Percentiles rank a stretch among this genome's conserved stretches.
These are phyloP conservation scores for Meleagris gallopavo DNA, from an alignment of 2,113 vertebrate genomes.

Conservation along the genomic window DNA sequence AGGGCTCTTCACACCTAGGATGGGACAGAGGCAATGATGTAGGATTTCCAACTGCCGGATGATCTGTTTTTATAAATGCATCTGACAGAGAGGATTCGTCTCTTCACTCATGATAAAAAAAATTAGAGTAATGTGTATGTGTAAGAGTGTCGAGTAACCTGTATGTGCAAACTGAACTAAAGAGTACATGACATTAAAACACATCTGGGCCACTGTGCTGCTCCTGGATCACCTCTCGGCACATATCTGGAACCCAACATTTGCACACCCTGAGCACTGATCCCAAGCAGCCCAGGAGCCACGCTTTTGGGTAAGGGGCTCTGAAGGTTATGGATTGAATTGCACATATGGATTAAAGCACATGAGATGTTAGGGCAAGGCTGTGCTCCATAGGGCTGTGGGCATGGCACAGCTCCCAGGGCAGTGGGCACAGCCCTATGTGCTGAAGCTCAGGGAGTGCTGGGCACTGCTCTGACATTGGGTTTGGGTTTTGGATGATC, in stretches of 20 bases:
- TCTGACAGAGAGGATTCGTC: background rate
- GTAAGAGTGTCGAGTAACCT: too few species aligned
- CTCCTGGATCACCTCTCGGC: background rate
- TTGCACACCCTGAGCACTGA: fast-evolving
- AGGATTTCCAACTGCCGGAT: background rate
- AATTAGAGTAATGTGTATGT: conserved; percentile 33
- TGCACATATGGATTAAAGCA: too few species aligned
- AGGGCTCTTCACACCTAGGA: conserved; percentile 5
- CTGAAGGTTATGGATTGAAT: background rate
- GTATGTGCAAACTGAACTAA: background rate
- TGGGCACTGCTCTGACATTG: background rate
- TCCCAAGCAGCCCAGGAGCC: fast-evolving
- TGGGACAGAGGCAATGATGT: too few species aligned
- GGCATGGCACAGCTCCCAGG: background rate
- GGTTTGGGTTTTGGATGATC: background rate
- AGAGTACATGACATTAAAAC: background rate
- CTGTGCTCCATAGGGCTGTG: background rate
- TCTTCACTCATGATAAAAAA: background rate
- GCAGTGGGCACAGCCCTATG: background rate
- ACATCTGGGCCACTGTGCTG: fast-evolving
- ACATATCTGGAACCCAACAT: background rate
- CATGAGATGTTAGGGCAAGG: background rate
- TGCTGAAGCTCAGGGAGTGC: background rate
- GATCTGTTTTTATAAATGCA: background rate
- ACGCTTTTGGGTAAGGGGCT: fast-evolving